Conservation (phyloP, 2,888 invertebrate genomes). For the Eledona agricola region DNA sequence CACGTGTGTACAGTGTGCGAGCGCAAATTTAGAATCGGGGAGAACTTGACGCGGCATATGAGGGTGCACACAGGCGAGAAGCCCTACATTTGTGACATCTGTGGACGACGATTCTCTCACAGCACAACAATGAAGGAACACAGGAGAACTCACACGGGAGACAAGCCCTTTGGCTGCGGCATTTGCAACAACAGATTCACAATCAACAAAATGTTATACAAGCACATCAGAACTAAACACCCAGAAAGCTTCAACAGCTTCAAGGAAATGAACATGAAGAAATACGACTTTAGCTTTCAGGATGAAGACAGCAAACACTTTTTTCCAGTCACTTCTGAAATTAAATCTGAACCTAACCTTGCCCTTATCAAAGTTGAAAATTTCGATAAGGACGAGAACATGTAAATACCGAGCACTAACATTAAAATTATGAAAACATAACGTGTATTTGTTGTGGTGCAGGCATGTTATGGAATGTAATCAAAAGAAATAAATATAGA, state of each 20-base stretch:
- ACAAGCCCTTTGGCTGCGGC: slow-evolving; percentile 54
- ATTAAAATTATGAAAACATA: background rate
- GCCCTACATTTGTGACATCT: slow-evolving; percentile 54
- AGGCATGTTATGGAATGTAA: no score
- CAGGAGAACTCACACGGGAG: slow-evolving; percentile 53
- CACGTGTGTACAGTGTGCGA: slow-evolving; percentile 52
- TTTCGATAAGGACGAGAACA: slow-evolving; percentile 8
- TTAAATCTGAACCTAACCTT: slow-evolving; percentile 6
- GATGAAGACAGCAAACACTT: slow-evolving; percentile 1
- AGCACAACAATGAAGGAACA: slow-evolving; percentile 59
- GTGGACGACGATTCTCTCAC: slow-evolving; percentile 55
- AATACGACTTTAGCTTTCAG: slow-evolving; percentile 9
- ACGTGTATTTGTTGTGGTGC: slow-evolving; percentile 13
- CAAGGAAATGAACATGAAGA: slow-evolving; percentile 43
- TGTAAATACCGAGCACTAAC: slow-evolving; percentile 11
- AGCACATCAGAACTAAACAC: slow-evolving; percentile 54
- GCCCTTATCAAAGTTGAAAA: slow-evolving; percentile 22
- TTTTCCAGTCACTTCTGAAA: slow-evolving; percentile 2
- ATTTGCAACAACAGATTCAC: slow-evolving; percentile 52
- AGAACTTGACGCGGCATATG: slow-evolving; percentile 55
- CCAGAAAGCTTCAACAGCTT: slow-evolving; percentile 51
- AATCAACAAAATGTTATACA: slow-evolving; percentile 54
- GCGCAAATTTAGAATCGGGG: slow-evolving; percentile 52
- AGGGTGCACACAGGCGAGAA: slow-evolving; percentile 58
- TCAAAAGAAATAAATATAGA: no score